Evolutionary conservation across 1,140 invertebrate species (phyloP).

Genomic region (Drosophila nebulosa): DNA sequence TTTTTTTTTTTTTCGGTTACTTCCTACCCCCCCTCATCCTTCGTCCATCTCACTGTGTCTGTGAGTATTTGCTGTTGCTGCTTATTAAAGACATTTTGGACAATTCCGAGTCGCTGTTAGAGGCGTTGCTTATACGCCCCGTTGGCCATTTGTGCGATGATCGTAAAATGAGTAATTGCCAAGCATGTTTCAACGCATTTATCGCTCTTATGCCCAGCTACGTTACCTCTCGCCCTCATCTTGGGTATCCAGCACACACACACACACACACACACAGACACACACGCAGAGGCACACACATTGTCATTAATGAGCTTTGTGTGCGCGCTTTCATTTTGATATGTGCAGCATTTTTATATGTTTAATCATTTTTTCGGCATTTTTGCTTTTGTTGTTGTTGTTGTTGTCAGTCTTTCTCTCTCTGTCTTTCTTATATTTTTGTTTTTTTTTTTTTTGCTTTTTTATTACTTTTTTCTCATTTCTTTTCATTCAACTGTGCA

Average conservation of each 20-base stretch:
- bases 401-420: constrained; percentile 23
- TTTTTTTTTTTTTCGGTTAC: background rate
- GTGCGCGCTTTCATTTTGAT: constrained; percentile 41
- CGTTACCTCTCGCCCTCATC: background rate
- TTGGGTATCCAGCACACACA: background rate
- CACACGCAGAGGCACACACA: background rate
- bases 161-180: constrained; percentile 70
- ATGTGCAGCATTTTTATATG: constrained; percentile 58
- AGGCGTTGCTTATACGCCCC: constrained; percentile 53
- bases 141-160: constrained; percentile 56
- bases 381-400: background rate
- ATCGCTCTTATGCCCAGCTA: constrained; percentile 11
- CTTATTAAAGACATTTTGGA: constrained; percentile 56
- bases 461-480: constrained; percentile 39
- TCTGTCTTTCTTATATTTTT: background rate
- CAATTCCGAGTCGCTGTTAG: constrained; percentile 33
- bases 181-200: constrained; percentile 62
- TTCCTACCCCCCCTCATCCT: background rate
- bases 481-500: background rate
- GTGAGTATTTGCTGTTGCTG: background rate
- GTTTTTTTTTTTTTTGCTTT: constrained; percentile 9
- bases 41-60: background rate
- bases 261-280: background rate
- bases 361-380: constrained; percentile 63
- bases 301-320: constrained; percentile 48